Conservation (phyloP, 1,140 invertebrate species). For the Pteromalus puparum region DNA sequence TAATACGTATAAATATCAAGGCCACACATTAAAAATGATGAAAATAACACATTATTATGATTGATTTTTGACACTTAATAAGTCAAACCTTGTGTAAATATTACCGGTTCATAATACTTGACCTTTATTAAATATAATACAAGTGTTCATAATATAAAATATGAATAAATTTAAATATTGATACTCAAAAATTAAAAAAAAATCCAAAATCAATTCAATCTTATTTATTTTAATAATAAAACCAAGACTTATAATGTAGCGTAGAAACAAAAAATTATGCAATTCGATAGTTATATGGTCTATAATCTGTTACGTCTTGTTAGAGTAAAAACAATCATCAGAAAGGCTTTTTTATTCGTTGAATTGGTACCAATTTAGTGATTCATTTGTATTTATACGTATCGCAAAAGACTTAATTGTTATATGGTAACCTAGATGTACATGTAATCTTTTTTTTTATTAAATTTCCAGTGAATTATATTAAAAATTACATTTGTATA, state of each 20-base stretch:
- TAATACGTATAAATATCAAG: constrained; percentile 34
- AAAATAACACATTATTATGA: background rate
- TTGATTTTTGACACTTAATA: background rate
- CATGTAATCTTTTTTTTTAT: background rate
- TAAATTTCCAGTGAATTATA: background rate
- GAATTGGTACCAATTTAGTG: background rate
- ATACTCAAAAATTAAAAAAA: background rate
- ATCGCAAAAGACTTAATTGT: background rate
- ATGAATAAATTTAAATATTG: background rate
- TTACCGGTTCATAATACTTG: background rate
- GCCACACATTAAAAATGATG: background rate
- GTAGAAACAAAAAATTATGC: background rate
- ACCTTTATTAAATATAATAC: background rate
- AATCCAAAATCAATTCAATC: background rate
- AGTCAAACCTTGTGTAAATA: background rate
- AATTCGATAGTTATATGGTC: background rate
- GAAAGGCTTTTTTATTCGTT: too few relatives aligned
- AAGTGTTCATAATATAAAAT: background rate
- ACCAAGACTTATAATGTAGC: background rate
- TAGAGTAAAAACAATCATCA: background rate
- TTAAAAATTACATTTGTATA: background rate
- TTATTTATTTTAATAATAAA: background rate
- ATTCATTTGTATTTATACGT: constrained; percentile 24
- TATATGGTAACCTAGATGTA: background rate
- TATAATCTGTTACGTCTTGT: background rate